Evolutionary conservation across 2,797 vertebrate species (phyloP).

Genomic region (Ispidina picta): DNA sequence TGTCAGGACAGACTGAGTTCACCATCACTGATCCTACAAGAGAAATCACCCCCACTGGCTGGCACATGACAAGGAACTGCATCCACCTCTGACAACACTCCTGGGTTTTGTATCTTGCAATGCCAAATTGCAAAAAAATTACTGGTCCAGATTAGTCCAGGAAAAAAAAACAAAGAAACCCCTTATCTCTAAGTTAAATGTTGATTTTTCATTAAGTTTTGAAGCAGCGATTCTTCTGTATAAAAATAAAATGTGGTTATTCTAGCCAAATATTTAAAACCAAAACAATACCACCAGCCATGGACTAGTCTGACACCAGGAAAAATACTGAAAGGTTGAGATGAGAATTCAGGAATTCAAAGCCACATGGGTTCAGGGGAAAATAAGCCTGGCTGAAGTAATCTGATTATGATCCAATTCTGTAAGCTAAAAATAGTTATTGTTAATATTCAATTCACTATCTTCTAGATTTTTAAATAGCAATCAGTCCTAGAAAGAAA

Average conservation of each 20-base stretch:
- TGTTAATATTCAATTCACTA: neutral
- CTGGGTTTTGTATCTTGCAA: neutral
- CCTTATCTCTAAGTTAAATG: neutral
- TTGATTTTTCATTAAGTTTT: neutral
- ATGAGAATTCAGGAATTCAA: neutral
- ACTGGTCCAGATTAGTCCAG: neutral
- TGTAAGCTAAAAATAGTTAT: constrained; percentile 34
- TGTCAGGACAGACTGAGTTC: neutral
- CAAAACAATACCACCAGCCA: neutral
- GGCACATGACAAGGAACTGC: neutral
- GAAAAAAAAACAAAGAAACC: neutral
- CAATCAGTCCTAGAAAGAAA: constrained; percentile 4
- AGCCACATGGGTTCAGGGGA: neutral
- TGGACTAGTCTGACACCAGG: neutral
- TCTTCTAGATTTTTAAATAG: neutral
- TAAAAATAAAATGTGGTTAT: neutral
- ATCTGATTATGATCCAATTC: constrained; percentile 30
- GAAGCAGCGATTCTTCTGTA: neutral
- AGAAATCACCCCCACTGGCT: neutral
- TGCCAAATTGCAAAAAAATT: neutral
- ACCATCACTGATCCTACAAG: neutral
- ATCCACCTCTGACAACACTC: neutral
- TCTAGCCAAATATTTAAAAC: neutral
- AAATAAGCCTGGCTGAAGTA: constrained; percentile 27
- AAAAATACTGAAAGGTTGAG: neutral